Conservation (phyloP, 2,113 vertebrate genomes). For the Ceratotherium simum region DNA sequence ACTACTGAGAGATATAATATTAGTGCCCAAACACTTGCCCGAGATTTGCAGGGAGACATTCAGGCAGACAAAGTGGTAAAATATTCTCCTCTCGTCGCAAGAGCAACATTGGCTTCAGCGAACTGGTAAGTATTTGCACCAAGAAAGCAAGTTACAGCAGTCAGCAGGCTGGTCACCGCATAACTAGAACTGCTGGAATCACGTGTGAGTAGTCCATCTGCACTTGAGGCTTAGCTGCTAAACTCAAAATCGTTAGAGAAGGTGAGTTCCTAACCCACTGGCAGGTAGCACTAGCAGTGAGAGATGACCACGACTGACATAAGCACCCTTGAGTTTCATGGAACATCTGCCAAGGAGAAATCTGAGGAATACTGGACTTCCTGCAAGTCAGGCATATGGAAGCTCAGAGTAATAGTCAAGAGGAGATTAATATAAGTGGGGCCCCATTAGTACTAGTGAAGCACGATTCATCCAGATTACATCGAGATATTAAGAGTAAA, state of each 20-base stretch:
- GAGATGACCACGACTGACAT: background rate
- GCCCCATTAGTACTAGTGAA: background rate
- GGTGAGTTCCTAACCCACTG: background rate
- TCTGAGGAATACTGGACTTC: background rate
- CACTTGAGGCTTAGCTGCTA: background rate
- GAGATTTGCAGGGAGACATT: background rate
- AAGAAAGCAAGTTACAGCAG: background rate
- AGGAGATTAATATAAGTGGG: background rate
- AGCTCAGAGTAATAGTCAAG: background rate
- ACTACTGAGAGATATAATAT: background rate
- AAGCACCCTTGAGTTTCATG: background rate
- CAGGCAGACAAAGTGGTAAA: background rate
- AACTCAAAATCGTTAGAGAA: background rate
- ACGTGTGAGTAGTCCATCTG: rapidly evolving
- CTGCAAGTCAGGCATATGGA: background rate
- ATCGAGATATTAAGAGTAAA: background rate
- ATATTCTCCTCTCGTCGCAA: background rate
- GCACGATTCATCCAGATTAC: background rate
- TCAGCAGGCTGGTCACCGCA: background rate
- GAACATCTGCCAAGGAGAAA: background rate
- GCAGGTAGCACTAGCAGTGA: background rate
- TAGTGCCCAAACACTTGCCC: background rate
- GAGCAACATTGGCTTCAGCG: background rate
- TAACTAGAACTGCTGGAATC: background rate
- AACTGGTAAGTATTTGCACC: background rate